Percentiles rank a stretch among this genome's conserved stretches.
Evolutionary conservation across 2,113 vertebrate genomes (phyloP).

Genomic region (Halcyon malimbica): DNA sequence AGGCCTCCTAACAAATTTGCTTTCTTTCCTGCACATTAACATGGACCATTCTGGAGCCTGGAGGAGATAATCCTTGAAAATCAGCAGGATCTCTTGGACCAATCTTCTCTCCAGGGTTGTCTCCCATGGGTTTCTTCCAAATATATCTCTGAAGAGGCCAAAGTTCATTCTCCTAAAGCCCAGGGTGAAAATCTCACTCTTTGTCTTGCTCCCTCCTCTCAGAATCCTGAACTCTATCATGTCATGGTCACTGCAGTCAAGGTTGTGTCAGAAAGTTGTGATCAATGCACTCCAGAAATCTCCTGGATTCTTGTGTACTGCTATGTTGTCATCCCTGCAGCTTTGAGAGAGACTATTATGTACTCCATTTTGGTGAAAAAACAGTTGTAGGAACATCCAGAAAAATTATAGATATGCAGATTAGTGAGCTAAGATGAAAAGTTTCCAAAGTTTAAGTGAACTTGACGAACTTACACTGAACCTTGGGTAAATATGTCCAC

Average conservation of each 20-base stretch:
- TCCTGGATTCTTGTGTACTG: neutral
- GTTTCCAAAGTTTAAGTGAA: neutral
- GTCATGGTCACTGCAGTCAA: neutral
- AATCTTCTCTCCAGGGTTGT: neutral
- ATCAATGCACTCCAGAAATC: neutral
- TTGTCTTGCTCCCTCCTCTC: neutral
- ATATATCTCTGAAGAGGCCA: neutral
- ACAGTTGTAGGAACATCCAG: neutral
- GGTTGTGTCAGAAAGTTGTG: neutral
- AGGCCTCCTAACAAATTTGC: neutral
- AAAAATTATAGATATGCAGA: neutral
- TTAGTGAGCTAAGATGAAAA: neutral
- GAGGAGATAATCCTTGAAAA: neutral
- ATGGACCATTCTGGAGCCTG: neutral
- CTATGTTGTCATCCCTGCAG: neutral
- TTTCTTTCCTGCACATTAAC: neutral
- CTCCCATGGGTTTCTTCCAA: neutral
- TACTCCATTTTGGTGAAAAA: neutral
- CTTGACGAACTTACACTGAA: neutral
- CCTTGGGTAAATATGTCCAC: neutral
- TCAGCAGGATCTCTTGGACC: neutral
- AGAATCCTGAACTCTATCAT: neutral
- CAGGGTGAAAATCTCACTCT: neutral
- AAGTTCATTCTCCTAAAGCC: neutral
- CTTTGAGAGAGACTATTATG: neutral